A percentile compares a stretch with the other conserved stretches of the same genome.
Conservation (phyloP, 2,888 invertebrate genomes). For the Leptothorax acervorum region DNA sequence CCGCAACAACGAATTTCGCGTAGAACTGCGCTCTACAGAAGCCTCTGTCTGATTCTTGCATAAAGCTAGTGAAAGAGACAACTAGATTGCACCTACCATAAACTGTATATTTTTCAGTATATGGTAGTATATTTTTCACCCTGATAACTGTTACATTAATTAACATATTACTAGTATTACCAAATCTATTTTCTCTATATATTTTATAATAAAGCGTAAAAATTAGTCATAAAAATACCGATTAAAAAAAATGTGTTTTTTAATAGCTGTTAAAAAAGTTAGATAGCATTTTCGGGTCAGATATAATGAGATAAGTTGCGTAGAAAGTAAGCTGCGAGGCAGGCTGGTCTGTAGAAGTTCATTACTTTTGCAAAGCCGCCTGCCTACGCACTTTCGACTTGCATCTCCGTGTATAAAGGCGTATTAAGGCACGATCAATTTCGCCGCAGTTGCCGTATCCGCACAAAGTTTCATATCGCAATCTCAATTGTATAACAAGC, state of each 20-base stretch:
- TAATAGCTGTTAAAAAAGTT: background rate
- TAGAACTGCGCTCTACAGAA: background rate
- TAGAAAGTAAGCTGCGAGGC: background rate
- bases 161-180: background rate
- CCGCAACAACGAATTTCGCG: conserved; percentile 21
- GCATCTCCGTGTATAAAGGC: conserved; percentile 9
- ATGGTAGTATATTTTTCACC: background rate
- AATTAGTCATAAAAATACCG: background rate
- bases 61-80: background rate
- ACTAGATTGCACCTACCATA: background rate
- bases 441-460: conserved; percentile 9
- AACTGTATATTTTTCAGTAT: background rate
- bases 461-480: conserved; percentile 54
- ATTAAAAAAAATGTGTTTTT: background rate
- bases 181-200: background rate
- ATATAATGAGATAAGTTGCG: background rate
- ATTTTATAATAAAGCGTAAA: background rate
- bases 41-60: conserved; percentile 23
- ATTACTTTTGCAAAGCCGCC: conserved; percentile 12
- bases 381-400: conserved; percentile 12
- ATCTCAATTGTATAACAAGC: conserved; percentile 45
- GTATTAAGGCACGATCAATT: conserved; percentile 37
- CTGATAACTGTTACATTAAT: background rate
- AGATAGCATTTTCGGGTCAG: background rate
- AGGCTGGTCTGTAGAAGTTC: background rate